A percentile compares a stretch with the other conserved stretches of the same genome.
phyloP scores from a whole-genome alignment of 2,113 vertebrate species.

The Sylvia atricapilla region DNA sequence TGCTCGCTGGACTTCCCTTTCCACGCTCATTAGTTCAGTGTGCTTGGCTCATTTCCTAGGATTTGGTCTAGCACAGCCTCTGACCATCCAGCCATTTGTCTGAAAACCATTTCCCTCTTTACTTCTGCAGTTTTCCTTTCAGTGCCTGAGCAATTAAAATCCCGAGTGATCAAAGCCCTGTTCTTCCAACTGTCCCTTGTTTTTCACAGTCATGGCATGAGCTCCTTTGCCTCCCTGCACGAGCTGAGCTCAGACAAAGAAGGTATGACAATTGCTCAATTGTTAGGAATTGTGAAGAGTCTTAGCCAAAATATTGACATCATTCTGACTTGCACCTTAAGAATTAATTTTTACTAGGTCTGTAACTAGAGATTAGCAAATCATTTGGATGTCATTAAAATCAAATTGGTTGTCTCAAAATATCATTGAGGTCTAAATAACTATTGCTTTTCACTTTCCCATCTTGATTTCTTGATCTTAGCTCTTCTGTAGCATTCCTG shows the following conservation, averaged over 20 bases:
- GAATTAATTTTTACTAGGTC: conserved; percentile 17
- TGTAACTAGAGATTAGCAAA: conserved; percentile 1
- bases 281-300: conserved; percentile 2
- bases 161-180: conserved; percentile 35
- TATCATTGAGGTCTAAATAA: neutral
- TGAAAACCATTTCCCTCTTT: conserved; percentile 51
- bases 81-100: conserved; percentile 40
- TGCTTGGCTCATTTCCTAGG: conserved; percentile 54
- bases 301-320: conserved; percentile 58
- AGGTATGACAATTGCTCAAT: conserved; percentile 3
- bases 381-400: conserved; percentile 12
- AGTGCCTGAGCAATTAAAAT: conserved; percentile 59
- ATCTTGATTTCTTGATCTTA: neutral
- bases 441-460: neutral
- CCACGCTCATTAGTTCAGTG: conserved; percentile 38
- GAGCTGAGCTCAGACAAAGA: neutral
- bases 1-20: neutral
- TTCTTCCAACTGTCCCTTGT: conserved; percentile 45
- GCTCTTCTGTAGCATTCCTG: neutral
- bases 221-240: neutral
- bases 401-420: neutral
- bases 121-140: conserved; percentile 54
- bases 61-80: conserved; percentile 38
- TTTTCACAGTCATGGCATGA: conserved; percentile 23
- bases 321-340: conserved; percentile 10